Percentiles rank a stretch among this genome's conserved stretches.
Conservation (phyloP, 1,140 invertebrate species). For the Drosophila ironensis region DNA sequence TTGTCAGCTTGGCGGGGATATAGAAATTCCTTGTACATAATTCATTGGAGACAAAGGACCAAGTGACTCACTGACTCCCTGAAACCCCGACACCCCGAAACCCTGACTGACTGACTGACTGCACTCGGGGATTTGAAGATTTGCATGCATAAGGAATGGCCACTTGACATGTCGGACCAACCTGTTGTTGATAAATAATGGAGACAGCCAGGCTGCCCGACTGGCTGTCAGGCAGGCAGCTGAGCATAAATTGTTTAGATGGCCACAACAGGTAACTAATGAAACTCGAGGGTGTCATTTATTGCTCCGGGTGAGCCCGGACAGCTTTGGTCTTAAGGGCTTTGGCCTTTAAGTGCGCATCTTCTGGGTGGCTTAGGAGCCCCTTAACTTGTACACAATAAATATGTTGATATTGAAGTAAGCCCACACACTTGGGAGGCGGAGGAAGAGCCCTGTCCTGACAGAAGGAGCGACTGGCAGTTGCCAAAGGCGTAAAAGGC, state of each 20-base stretch:
- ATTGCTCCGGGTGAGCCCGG: not conserved
- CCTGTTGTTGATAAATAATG: constrained; percentile 8
- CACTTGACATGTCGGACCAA: constrained; percentile 7
- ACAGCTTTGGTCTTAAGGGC: too few relatives aligned
- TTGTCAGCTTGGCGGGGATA: constrained; percentile 36
- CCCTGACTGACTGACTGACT: constrained; percentile 11
- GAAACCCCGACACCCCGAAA: not conserved
- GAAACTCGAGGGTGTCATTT: not conserved
- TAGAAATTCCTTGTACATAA: constrained; percentile 54
- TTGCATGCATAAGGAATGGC: constrained; percentile 63
- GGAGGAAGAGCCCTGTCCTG: too few relatives aligned
- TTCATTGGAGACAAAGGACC: constrained; percentile 6
- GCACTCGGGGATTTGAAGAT: constrained; percentile 54
- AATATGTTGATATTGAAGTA: constrained; percentile 51
- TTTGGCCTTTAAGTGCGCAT: constrained; percentile 16
- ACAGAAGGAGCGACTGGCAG: too few relatives aligned
- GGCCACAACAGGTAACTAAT: not conserved
- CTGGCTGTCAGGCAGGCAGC: too few relatives aligned
- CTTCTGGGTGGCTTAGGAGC: too few relatives aligned
- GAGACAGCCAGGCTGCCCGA: not conserved
- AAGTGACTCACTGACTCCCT: not conserved
- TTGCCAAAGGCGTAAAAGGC: too few relatives aligned
- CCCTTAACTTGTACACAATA: constrained; percentile 38
- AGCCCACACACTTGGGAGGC: constrained; percentile 17
- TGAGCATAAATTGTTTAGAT: too few relatives aligned